phyloP scores from a whole-genome alignment of 2,888 invertebrate species.

The Lottia scabra region DNA sequence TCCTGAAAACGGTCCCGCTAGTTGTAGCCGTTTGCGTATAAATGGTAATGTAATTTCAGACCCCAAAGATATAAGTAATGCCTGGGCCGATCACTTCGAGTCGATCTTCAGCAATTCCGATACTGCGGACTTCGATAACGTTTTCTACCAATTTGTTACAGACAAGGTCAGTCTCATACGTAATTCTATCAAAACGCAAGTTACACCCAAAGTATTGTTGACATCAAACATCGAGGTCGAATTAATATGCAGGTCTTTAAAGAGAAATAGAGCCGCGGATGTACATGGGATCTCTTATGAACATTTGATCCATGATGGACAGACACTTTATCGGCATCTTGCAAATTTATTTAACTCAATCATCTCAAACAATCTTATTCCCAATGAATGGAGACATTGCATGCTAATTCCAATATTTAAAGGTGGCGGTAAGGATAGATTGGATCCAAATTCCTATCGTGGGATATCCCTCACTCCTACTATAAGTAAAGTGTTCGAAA shows the following conservation, averaged over 20 bases:
- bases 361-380: background rate
- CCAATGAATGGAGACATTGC: background rate
- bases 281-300: background rate
- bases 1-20: too few relatives aligned
- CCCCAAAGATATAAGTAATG: background rate
- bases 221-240: background rate
- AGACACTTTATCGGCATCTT: background rate
- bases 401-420: slow-evolving; percentile 6
- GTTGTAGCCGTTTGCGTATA: too few relatives aligned
- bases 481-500: slow-evolving; percentile 12
- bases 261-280: background rate
- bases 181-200: too few relatives aligned
- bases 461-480: slow-evolving; percentile 10
- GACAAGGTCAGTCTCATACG: too few relatives aligned
- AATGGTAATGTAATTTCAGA: too few relatives aligned
- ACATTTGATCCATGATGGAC: background rate
- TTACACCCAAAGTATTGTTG: background rate
- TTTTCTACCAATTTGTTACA: too few relatives aligned
- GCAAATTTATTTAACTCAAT: background rate
- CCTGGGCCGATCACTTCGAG: background rate
- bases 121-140: too few relatives aligned
- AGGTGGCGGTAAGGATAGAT: background rate
- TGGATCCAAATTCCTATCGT: slow-evolving; percentile 5
- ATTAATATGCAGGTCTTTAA: background rate
- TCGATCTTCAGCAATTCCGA: background rate